phyloP scores from a whole-genome alignment of 2,797 vertebrate genomes.

The Echeneis naucrates region DNA sequence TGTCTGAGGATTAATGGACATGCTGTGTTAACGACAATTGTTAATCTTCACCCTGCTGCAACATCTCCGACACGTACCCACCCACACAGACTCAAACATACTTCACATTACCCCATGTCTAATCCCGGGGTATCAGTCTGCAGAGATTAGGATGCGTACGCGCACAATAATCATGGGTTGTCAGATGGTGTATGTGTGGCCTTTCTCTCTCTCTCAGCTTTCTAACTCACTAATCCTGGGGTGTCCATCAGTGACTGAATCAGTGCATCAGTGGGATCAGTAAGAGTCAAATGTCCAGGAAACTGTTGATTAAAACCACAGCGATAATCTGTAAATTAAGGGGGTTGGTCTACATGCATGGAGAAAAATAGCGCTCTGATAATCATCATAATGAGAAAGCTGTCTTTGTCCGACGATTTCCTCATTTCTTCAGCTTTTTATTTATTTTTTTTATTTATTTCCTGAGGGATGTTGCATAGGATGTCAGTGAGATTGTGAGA shows the following conservation, averaged over 20 bases:
- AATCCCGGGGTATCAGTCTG: slow-evolving; percentile 65
- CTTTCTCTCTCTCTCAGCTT: slow-evolving; percentile 17
- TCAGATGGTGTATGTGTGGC: slow-evolving; percentile 55
- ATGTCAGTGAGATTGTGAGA: slow-evolving; percentile 2
- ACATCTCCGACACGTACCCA: slow-evolving; percentile 10
- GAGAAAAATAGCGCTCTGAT: slow-evolving; percentile 9
- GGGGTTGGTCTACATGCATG: slow-evolving; percentile 1
- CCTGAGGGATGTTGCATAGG: neutral
- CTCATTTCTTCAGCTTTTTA: neutral
- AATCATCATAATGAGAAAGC: slow-evolving; percentile 18
- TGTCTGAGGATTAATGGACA: slow-evolving; percentile 72
- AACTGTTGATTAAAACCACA: slow-evolving; percentile 49
- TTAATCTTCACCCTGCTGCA: slow-evolving; percentile 63
- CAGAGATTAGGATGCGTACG: slow-evolving; percentile 48
- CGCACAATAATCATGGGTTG: slow-evolving; percentile 53
- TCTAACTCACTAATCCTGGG: slow-evolving; percentile 38
- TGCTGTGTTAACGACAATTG: slow-evolving; percentile 71
- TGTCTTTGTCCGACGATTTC: slow-evolving; percentile 6
- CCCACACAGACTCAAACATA: neutral
- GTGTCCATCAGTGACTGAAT: slow-evolving; percentile 28
- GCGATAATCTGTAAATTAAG: slow-evolving; percentile 23
- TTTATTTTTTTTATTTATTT: neutral
- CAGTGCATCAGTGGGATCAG: neutral
- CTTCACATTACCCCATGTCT: slow-evolving; percentile 36
- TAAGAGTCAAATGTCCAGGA: slow-evolving; percentile 18